These are phyloP conservation scores for Hippoglossus stenolepis DNA, from an alignment of 2,113 vertebrate species.

Conservation along the genomic window DNA sequence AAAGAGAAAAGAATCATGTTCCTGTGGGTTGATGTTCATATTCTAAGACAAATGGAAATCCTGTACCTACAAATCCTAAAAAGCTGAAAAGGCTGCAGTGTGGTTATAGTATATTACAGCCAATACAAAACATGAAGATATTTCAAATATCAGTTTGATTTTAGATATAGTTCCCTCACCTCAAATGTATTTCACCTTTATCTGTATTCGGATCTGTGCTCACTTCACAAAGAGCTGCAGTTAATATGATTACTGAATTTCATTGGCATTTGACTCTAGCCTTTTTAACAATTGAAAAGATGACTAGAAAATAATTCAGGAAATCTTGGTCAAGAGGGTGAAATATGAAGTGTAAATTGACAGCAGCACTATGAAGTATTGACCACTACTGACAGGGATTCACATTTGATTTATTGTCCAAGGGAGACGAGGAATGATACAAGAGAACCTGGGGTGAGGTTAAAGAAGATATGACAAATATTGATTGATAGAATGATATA, in stretches of 20 bases:
- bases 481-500: conserved; percentile 13
- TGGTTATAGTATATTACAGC: too few species aligned
- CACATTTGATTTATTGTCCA: conserved; percentile 28
- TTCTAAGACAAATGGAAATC: too few species aligned
- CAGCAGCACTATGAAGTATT: conserved; percentile 43
- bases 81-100: too few species aligned
- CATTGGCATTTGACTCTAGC: background rate
- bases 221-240: background rate
- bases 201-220: too few species aligned
- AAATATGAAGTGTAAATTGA: conserved; percentile 30
- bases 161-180: background rate
- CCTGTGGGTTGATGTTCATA: too few species aligned
- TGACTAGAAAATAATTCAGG: too few species aligned
- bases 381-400: conserved; percentile 16
- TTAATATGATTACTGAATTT: background rate
- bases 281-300: too few species aligned
- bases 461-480: conserved; percentile 32
- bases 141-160: too few species aligned
- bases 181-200: background rate
- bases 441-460: conserved; percentile 15
- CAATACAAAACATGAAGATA: too few species aligned
- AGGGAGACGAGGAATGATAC: conserved; percentile 4
- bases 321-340: conserved; percentile 21
- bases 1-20: too few species aligned
- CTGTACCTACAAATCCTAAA: too few species aligned